phyloP scores from a whole-genome alignment of 2,888 invertebrate genomes.

The Microctonus brassicae region DNA sequence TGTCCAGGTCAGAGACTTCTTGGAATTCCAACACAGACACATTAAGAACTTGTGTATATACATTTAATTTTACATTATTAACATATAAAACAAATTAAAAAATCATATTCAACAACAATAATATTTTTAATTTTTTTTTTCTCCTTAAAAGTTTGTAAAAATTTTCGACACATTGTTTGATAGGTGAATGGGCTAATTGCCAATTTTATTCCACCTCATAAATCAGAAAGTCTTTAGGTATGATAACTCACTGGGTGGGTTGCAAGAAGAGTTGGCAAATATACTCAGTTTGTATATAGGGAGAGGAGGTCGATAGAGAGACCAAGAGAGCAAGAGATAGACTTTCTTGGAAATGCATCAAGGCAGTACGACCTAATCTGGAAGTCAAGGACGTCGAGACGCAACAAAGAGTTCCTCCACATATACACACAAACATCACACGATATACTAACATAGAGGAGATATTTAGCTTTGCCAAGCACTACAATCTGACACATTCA shows the following conservation, averaged over 20 bases:
- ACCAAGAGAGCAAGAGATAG: slow-evolving; percentile 5
- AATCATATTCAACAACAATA: too few relatives aligned
- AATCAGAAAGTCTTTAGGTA: not conserved
- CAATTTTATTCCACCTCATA: not conserved
- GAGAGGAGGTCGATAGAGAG: not conserved
- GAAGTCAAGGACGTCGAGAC: slow-evolving; percentile 38
- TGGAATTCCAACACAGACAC: not conserved
- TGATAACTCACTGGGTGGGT: not conserved
- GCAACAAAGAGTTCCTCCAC: slow-evolving; percentile 21
- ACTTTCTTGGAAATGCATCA: slow-evolving; percentile 37
- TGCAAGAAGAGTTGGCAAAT: not conserved
- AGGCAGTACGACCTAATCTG: slow-evolving; percentile 39
- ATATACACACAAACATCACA: not conserved
- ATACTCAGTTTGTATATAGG: not conserved
- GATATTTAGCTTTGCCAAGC: slow-evolving; percentile 18
- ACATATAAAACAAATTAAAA: not conserved
- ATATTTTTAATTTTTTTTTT: not conserved
- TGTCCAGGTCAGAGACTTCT: slow-evolving; percentile 1
- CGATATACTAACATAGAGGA: slow-evolving; percentile 1
- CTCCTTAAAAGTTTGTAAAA: not conserved
- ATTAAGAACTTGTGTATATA: too few relatives aligned
- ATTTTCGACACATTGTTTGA: not conserved
- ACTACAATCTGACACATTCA: not conserved
- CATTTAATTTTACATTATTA: too few relatives aligned
- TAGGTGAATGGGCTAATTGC: not conserved